A percentile compares a stretch with the other conserved stretches of the same genome.
These are phyloP conservation scores for Zaprionus vittiger DNA, from an alignment of 1,140 invertebrate genomes.

Conservation along the genomic window DNA sequence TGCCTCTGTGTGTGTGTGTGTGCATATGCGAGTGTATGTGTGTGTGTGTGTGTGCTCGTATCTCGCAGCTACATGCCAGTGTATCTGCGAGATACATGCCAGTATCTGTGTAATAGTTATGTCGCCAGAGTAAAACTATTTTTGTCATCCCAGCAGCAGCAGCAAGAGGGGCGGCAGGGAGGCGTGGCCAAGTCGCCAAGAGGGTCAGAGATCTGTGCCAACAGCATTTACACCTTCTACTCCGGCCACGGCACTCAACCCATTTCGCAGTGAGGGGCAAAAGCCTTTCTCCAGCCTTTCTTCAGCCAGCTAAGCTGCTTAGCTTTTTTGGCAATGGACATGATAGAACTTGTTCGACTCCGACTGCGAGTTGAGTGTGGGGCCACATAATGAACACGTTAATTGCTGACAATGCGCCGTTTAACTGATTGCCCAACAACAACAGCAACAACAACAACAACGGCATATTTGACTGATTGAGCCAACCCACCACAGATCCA, in stretches of 20 bases:
- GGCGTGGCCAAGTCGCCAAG: not conserved
- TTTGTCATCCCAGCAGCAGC: slow-evolving; percentile 12
- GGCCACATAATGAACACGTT: slow-evolving; percentile 59
- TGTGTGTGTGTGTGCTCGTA: slow-evolving; percentile 16
- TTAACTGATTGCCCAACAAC: slow-evolving; percentile 51
- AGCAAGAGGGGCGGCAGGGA: not conserved
- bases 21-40: not conserved
- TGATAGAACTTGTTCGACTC: not conserved
- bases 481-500: not conserved
- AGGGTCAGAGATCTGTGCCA: slow-evolving; percentile 35
- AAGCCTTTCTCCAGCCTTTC: slow-evolving; percentile 60
- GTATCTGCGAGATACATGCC: not conserved
- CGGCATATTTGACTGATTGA: slow-evolving; percentile 25
- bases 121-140: slow-evolving; percentile 33
- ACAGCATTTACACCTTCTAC: slow-evolving; percentile 52
- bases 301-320: slow-evolving; percentile 42
- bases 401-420: slow-evolving; percentile 69
- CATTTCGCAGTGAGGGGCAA: slow-evolving; percentile 28
- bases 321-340: not conserved
- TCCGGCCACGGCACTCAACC: slow-evolving; percentile 34
- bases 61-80: slow-evolving; percentile 29
- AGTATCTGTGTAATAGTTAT: slow-evolving; percentile 36
- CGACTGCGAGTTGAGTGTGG: not conserved
- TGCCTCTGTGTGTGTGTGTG: not conserved
- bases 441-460: not conserved